Conservation (phyloP, 2,113 vertebrate genomes). For the Rhabdornis inornatus region DNA sequence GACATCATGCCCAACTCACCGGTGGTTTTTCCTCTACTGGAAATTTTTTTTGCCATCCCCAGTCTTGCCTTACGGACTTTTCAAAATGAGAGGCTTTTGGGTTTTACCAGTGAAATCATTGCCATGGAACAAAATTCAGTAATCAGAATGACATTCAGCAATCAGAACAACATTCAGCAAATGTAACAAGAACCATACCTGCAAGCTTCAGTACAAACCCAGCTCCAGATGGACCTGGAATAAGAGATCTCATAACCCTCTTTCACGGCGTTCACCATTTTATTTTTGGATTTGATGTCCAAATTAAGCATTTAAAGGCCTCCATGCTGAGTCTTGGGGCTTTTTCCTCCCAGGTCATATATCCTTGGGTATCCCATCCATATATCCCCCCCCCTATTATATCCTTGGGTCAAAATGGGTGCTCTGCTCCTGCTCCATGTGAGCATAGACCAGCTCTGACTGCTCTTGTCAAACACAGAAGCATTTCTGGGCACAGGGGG, state of each 20-base stretch:
- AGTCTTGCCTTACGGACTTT: not conserved
- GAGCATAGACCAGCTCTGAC: not conserved
- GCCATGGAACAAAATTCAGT: not conserved
- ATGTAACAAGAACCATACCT: not conserved
- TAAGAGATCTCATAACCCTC: not conserved
- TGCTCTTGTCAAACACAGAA: not conserved
- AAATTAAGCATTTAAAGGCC: not conserved
- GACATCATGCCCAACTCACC: not conserved
- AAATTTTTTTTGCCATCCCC: not conserved
- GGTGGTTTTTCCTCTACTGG: not conserved
- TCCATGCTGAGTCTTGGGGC: not conserved
- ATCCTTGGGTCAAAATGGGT: accelerated
- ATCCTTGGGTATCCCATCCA: not conserved
- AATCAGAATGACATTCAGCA: not conserved
- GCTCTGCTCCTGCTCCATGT: not conserved
- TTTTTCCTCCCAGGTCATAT: accelerated
- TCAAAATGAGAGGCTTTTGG: not conserved
- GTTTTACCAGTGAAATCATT: not conserved
- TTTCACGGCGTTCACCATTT: not conserved
- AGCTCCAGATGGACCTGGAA: not conserved
- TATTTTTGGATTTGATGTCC: not conserved
- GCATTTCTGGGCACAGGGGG: not conserved
- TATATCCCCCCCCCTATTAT: not conserved
- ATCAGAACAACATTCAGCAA: not conserved
- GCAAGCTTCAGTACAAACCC: not conserved